Conservation (phyloP, 2,113 vertebrate genomes). For the Spilogale gracilis region DNA sequence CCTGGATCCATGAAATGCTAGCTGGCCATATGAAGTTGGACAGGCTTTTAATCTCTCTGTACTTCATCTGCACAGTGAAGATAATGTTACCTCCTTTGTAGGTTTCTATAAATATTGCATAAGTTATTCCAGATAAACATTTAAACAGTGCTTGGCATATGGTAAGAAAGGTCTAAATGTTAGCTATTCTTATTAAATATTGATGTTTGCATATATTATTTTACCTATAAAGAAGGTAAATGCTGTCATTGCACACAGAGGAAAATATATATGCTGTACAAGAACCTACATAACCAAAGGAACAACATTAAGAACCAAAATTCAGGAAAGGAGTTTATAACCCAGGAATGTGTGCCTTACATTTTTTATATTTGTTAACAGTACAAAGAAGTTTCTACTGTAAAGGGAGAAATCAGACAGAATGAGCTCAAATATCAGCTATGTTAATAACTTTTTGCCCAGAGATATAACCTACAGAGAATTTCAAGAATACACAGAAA, state of each 20-base stretch:
- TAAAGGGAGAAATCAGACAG: neutral
- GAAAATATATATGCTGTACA: neutral
- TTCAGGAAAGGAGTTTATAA: neutral
- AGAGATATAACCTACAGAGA: neutral
- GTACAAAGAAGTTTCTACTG: neutral
- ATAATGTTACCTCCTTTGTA: neutral
- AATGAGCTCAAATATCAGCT: neutral
- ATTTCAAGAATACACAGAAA: neutral
- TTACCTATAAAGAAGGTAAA: neutral
- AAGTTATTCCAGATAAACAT: neutral
- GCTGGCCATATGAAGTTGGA: fast-evolving
- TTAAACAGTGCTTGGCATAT: neutral
- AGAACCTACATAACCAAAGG: neutral
- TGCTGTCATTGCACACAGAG: neutral
- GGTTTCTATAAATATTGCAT: neutral
- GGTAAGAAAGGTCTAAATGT: neutral
- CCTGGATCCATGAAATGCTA: neutral
- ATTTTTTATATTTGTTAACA: neutral
- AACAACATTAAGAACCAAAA: neutral
- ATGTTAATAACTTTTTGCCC: neutral
- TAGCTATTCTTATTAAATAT: neutral
- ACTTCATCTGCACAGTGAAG: neutral
- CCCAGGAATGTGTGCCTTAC: neutral
- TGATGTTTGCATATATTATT: neutral
- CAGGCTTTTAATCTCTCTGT: neutral